Evolutionary conservation across 2,888 invertebrate species (phyloP).

Genomic region (Morpho deidamia): DNA sequence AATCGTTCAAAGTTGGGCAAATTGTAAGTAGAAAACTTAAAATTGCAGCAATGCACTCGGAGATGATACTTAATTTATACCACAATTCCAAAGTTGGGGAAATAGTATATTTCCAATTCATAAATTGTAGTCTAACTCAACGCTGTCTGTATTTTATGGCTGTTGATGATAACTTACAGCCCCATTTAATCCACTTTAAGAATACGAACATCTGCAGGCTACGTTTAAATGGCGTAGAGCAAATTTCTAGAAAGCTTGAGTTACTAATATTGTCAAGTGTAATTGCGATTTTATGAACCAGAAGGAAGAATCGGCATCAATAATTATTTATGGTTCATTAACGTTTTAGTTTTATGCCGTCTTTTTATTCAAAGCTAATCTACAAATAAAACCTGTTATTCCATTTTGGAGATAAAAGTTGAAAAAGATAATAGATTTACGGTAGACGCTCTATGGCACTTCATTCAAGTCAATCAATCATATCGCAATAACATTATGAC

Average conservation of each 20-base stretch:
- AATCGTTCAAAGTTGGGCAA: not conserved
- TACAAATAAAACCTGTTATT: not conserved
- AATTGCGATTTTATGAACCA: slow-evolving; percentile 17
- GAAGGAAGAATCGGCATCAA: slow-evolving; percentile 16
- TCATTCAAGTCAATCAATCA: too few relatives aligned
- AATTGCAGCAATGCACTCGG: slow-evolving; percentile 26
- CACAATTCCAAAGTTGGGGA: slow-evolving; percentile 23
- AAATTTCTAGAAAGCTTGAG: slow-evolving; percentile 20
- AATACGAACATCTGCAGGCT: slow-evolving; percentile 27
- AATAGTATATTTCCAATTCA: slow-evolving; percentile 27
- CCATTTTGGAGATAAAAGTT: not conserved
- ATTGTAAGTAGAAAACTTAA: slow-evolving; percentile 15
- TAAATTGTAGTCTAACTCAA: slow-evolving; percentile 33
- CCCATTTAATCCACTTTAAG: slow-evolving; percentile 34
- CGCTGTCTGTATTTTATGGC: slow-evolving; percentile 34
- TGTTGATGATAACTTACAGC: slow-evolving; percentile 35
- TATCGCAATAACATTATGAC: too few relatives aligned
- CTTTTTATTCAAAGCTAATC: slow-evolving; percentile 13
- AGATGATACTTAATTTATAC: slow-evolving; percentile 25
- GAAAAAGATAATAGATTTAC: not conserved
- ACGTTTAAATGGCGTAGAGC: slow-evolving; percentile 18
- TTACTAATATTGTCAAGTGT: slow-evolving; percentile 19
- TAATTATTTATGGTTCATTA: slow-evolving; percentile 20
- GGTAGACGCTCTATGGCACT: too few relatives aligned
- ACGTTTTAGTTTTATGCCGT: slow-evolving; percentile 9